phyloP scores from a whole-genome alignment of 1,140 invertebrate species.

The Sinella curviseta region DNA sequence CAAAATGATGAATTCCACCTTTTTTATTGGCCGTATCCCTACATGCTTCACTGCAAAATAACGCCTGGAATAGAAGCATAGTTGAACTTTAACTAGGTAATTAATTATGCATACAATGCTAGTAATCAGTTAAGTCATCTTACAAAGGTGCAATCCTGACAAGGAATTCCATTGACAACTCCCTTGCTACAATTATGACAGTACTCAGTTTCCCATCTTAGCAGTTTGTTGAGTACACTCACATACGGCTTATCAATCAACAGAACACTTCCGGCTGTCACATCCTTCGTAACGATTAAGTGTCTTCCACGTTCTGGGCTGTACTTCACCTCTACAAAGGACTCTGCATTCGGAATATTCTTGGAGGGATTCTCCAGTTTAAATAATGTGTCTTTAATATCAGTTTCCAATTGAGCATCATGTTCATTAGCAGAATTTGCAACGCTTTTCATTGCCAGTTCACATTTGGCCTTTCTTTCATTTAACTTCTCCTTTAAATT shows the following conservation, averaged over 20 bases:
- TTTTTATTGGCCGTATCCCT: neutral
- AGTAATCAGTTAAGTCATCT: constrained; percentile 10
- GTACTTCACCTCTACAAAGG: constrained; percentile 32
- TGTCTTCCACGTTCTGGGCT: constrained; percentile 21
- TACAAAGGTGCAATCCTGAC: constrained; percentile 43
- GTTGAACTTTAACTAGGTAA: too few relatives aligned
- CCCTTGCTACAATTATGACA: constrained; percentile 35
- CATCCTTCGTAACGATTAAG: constrained; percentile 27
- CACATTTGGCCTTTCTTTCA: constrained; percentile 38
- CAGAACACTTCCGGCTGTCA: constrained; percentile 31
- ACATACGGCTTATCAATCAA: constrained; percentile 40
- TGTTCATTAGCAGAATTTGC: neutral
- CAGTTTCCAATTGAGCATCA: neutral
- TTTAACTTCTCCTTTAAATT: constrained; percentile 28
- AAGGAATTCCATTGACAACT: constrained; percentile 35
- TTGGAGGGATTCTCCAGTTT: constrained; percentile 5
- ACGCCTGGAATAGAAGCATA: constrained; percentile 27
- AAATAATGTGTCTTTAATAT: constrained; percentile 22
- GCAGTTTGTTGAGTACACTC: constrained; percentile 23
- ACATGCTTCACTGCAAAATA: constrained; percentile 39
- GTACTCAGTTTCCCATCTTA: constrained; percentile 32
- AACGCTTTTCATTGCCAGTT: neutral
- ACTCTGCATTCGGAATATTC: constrained; percentile 27
- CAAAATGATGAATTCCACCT: constrained; percentile 20
- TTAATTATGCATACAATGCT: neutral